Conservation (phyloP, 2,797 vertebrate genomes). For the Neopelma chrysocephalum region DNA sequence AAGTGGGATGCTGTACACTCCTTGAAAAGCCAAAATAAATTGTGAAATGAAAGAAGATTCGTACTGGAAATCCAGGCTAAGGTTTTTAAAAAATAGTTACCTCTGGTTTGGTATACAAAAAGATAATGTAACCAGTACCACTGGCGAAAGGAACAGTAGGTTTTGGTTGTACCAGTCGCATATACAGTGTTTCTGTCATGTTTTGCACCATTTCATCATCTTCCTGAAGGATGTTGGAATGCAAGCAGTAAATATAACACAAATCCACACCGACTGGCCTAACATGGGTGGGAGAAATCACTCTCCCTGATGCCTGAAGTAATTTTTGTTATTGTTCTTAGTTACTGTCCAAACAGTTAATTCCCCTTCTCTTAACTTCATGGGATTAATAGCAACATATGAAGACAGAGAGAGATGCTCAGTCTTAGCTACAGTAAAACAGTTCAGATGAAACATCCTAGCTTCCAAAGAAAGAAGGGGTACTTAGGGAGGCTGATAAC, state of each 20-base stretch:
- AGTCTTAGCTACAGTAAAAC: neutral
- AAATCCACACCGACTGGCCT: neutral
- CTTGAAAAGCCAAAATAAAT: neutral
- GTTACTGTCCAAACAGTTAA: neutral
- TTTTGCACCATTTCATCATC: neutral
- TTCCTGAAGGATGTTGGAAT: neutral
- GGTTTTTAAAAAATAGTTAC: neutral
- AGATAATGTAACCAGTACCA: neutral
- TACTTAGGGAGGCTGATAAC: neutral
- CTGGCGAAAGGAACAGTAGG: neutral
- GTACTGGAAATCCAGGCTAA: neutral
- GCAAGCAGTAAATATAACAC: neutral
- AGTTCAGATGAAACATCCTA: neutral
- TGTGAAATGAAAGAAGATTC: neutral
- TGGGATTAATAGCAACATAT: neutral
- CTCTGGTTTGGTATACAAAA: neutral
- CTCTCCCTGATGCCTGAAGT: neutral
- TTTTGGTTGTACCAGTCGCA: neutral
- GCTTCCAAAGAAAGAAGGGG: neutral
- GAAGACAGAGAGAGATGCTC: neutral
- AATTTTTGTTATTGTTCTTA: neutral
- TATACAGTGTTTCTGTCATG: neutral
- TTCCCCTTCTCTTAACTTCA: neutral
- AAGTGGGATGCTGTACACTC: neutral
- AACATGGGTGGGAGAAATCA: neutral